Conservation (phyloP, 2,888 invertebrate species). For the Octonoba sinensis region DNA sequence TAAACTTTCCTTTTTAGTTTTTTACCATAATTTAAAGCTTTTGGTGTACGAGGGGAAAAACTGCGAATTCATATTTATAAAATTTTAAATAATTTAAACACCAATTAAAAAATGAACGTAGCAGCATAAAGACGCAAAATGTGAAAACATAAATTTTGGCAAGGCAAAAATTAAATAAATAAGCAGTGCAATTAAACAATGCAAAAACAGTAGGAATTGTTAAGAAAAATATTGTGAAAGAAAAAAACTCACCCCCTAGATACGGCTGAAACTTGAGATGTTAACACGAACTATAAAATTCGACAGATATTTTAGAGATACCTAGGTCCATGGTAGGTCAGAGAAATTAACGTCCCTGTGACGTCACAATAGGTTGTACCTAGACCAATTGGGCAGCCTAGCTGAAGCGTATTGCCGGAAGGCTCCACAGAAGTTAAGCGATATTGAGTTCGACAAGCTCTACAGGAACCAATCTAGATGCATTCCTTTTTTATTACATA, state of each 20-base stretch:
- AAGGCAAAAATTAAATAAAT: background rate
- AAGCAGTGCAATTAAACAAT: too few species aligned
- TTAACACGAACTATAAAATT: conserved; percentile 5
- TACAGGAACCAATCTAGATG: conserved; percentile 53
- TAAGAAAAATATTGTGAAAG: background rate
- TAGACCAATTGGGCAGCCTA: conserved; percentile 53
- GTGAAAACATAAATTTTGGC: background rate
- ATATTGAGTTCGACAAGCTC: conserved; percentile 32
- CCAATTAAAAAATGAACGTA: too few species aligned
- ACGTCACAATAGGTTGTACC: conserved; percentile 58
- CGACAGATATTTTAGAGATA: conserved; percentile 19
- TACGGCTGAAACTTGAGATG: background rate
- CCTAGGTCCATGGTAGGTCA: conserved; percentile 10
- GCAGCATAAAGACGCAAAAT: background rate
- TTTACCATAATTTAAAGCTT: too few species aligned
- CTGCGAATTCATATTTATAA: too few species aligned
- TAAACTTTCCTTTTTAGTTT: too few species aligned
- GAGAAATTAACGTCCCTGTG: conserved; percentile 30
- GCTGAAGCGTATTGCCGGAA: conserved; percentile 1
- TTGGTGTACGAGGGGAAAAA: too few species aligned
- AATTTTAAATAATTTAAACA: too few species aligned
- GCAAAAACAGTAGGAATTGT: too few species aligned
- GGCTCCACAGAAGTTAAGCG: conserved; percentile 5
- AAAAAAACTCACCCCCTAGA: background rate
- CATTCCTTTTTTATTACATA: conserved; percentile 41